Conservation (phyloP, 2,113 vertebrate genomes). For the Anarrhichthys ocellatus region DNA sequence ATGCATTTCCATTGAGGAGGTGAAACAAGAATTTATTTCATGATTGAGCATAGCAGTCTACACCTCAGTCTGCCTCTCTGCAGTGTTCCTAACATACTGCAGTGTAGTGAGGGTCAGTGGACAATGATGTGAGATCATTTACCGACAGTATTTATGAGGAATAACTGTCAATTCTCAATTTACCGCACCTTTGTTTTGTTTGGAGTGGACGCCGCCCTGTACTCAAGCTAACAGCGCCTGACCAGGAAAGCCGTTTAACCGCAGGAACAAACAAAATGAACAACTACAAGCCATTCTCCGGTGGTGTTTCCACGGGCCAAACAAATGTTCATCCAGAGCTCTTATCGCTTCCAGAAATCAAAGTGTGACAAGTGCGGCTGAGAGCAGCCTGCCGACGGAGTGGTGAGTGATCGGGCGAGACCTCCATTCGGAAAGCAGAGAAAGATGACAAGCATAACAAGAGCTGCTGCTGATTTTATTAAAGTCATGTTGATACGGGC, state of each 20-base stretch:
- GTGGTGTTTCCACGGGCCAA: conserved; percentile 51
- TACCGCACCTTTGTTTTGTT: conserved; percentile 15
- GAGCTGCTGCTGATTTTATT: conserved; percentile 64
- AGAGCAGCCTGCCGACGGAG: conserved; percentile 48
- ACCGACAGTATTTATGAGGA: conserved; percentile 33
- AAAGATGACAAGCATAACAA: conserved; percentile 63
- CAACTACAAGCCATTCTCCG: conserved; percentile 26
- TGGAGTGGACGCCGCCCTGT: background rate
- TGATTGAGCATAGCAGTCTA: conserved; percentile 19
- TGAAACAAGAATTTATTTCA: background rate
- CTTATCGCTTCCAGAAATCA: conserved; percentile 73
- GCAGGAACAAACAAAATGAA: conserved; percentile 37
- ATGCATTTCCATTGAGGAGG: conserved; percentile 16
- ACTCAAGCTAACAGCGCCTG: conserved; percentile 18
- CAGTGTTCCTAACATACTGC: conserved; percentile 18
- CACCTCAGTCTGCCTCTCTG: conserved; percentile 22
- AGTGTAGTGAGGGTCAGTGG: conserved; percentile 18
- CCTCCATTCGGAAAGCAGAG: conserved; percentile 42
- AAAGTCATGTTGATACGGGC: conserved; percentile 46
- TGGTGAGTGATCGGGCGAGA: conserved; percentile 61
- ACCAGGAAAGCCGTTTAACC: conserved; percentile 36
- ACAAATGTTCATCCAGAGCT: conserved; percentile 71
- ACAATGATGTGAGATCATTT: conserved; percentile 22
- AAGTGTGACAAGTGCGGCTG: conserved; percentile 65
- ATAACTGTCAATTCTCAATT: conserved; percentile 34